Base-by-base conservation (phyloP, 2,113 vertebrate species). In the Sitta europaea region DNA sequence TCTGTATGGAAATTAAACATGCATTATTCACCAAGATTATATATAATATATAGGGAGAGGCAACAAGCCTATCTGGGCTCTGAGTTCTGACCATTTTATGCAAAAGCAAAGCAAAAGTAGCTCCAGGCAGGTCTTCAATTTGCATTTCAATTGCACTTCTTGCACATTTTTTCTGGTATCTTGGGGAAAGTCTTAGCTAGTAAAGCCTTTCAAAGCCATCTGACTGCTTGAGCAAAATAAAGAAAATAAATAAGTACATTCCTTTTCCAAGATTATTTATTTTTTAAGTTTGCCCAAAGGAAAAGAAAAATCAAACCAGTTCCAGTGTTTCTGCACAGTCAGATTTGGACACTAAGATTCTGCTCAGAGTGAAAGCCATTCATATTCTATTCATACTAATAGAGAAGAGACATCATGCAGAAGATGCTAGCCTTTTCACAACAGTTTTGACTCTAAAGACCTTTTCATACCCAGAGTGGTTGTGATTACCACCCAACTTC, bases 101-200 rank as follows among this genome's bases (percentile, higher is more conserved):
- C 63, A 88, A 90, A 92, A 76, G 38, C 21, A 76, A 87, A 66
- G 84, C 90, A 70, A 54, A 87, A 92, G 25, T 70, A 86, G 90
- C 72, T 94, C 55, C 68, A 83, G 82, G 76, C 78, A 94, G 88
- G 82, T 88, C 79, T 88, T 74, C 75, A 59, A 33, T 95, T 88
- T 92, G 68, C 85, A 93, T 94, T 92, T 93, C 82, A 86, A 38
- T 90, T 90, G 38, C n/a, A 38, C 12, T 74, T 92, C 42, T 88
- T 90, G 67, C 75, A 76, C 55, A 15, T 31, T 83, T 93, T 58
- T 82, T 92, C 82, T 85, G 33, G 12, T 94, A 45, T 90, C 68
- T 82, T 43, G 55, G 78, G 58, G 66, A 86, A 73, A 82, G 63
- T 19, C 74, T 70, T 59, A 79, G 61, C 59, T 83, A 55, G 58